Evolutionary conservation across 2,888 invertebrate genomes (phyloP).

Genomic region (Rhingia campestris): DNA sequence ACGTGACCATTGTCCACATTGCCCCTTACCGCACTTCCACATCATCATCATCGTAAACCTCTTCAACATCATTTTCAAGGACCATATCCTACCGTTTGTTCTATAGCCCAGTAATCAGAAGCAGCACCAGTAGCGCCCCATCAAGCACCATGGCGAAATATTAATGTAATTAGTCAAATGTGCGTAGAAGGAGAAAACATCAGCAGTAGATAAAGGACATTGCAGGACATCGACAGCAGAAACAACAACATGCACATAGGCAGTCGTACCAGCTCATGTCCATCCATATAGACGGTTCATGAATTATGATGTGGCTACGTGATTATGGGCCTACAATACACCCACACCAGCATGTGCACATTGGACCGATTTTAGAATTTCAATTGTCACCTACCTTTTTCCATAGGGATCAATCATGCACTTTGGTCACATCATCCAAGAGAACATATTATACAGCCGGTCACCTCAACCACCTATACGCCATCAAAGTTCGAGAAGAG

Average conservation of each 20-base stretch:
- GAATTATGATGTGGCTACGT: constrained; percentile 53
- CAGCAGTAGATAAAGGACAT: constrained; percentile 33
- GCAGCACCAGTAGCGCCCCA: constrained; percentile 6
- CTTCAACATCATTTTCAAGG: constrained; percentile 24
- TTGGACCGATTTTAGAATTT: constrained; percentile 29
- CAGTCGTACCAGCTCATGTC: constrained; percentile 21
- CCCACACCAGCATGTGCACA: neutral
- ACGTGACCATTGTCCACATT: constrained; percentile 24
- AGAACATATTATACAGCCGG: neutral
- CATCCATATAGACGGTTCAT: constrained; percentile 27
- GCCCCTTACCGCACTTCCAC: neutral
- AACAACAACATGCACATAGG: constrained; percentile 18
- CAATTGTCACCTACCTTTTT: constrained; percentile 31
- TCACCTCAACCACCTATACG: neutral
- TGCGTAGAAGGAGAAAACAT: constrained; percentile 32
- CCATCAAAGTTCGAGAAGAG: neutral
- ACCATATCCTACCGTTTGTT: neutral
- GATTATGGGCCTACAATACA: constrained; percentile 27
- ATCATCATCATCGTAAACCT: constrained; percentile 18
- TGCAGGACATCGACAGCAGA: constrained; percentile 39
- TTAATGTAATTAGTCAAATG: constrained; percentile 55
- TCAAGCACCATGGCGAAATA: constrained; percentile 32
- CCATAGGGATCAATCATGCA: constrained; percentile 34
- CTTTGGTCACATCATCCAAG: constrained; percentile 20
- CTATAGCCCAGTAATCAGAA: constrained; percentile 8